phyloP scores from a whole-genome alignment of 2,888 invertebrate species.

The Gnatocerus cornutus region DNA sequence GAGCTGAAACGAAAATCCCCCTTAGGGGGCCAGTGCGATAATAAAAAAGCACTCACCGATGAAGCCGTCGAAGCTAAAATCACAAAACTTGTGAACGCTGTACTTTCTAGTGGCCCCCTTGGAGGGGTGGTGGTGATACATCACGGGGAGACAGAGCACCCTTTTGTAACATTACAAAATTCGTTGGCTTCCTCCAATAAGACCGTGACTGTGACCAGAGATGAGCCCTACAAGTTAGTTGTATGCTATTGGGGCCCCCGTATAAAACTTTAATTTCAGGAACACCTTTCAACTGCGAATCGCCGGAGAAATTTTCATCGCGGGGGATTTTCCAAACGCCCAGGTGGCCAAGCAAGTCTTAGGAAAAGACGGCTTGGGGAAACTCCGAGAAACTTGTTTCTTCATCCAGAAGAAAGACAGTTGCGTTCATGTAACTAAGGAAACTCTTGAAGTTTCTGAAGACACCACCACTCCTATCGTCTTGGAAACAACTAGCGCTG shows the following conservation, averaged over 20 bases:
- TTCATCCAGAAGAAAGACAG: constrained; percentile 31
- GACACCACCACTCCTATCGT: background rate
- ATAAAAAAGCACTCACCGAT: background rate
- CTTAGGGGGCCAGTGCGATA: background rate
- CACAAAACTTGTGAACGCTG: constrained; percentile 13
- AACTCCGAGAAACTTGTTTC: constrained; percentile 33
- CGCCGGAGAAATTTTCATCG: constrained; percentile 4
- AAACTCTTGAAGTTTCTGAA: constrained; percentile 6
- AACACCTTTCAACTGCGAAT: constrained; percentile 1
- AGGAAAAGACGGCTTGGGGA: constrained; percentile 12
- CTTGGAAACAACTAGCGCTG: constrained; percentile 11
- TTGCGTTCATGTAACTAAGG: constrained; percentile 25
- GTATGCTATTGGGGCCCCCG: no score
- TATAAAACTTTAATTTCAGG: constrained; percentile 13
- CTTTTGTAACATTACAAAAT: constrained; percentile 36
- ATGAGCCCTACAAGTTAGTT: background rate
- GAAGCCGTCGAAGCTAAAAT: constrained; percentile 12
- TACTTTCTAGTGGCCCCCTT: background rate
- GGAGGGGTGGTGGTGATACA: constrained; percentile 20
- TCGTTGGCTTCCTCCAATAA: constrained; percentile 3
- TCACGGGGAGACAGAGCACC: constrained; percentile 10
- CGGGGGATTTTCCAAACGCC: constrained; percentile 1
- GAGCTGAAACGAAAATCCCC: constrained; percentile 8
- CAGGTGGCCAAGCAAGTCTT: background rate
- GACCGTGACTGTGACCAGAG: background rate